Evolutionary conservation across 2,797 vertebrate genomes (phyloP), one percentile per base, ranked within the genome.

Genomic region (Mycteria americana): DNA sequence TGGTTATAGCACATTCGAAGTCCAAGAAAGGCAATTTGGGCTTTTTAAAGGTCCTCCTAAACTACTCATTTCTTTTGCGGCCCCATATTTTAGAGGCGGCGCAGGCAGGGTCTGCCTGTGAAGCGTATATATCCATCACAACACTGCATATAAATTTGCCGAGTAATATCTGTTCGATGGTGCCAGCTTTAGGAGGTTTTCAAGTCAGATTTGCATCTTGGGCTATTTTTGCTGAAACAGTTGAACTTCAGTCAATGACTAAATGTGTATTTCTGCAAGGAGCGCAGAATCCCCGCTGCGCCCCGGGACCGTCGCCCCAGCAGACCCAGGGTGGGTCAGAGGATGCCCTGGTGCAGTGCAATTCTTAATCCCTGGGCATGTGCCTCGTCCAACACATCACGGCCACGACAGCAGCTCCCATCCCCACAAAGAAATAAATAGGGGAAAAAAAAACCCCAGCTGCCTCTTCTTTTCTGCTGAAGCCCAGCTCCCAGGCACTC

Each of bases 121-220:
- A 23, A 17, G 9, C 1, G 3, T 23, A 7, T 23, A 7, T 18
- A 9, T 24, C n/a, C 50, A 15, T 50, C 77, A 25, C 53, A 11
- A 7, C 0, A 0, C 22, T 2, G 30, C 10, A 0, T 19, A 22
- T 12, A 50, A 14, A 63, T 39, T 37, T 51, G 37, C 45, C 27
- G 8, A 13, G 56, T 11, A 25, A 18, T 59, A 64, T 51, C 51
- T 53, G 59, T 11, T 39, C 11, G 69, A 11, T 17, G 51, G n/a
- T 28, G 46, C 72, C 45, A 21, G 51, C 31, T 59, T 53, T 23
- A 24, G 73, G 23, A 64, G 53, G 53, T 30, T 83, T 67, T 30
- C n/a, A 11, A 67, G 14, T 27, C 73, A 56, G 31, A n/a, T 78
- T 56, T 62, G 22, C 67, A 39, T 63, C 50, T 43, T 8, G 7